A percentile compares a stretch with the other conserved stretches of the same genome.
Conservation (phyloP, 2,113 vertebrate species). For the Salminus brasiliensis region DNA sequence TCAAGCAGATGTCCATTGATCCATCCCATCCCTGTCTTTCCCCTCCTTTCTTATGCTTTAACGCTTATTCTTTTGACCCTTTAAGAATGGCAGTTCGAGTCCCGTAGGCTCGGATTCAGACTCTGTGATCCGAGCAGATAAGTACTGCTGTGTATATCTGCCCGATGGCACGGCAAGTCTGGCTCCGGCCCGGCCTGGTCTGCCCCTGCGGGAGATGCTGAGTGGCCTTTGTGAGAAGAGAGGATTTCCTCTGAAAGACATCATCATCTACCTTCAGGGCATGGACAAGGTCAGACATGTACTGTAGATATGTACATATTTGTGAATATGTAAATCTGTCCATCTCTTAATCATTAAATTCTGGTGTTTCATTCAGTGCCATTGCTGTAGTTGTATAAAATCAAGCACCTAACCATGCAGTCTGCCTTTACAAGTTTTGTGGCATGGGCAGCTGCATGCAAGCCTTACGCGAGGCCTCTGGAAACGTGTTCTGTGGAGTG, state of each 20-base stretch:
- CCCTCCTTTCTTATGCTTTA: neutral
- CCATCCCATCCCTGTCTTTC: neutral
- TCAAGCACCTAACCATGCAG: too few species aligned
- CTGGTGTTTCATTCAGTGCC: too few species aligned
- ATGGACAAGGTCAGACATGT: slow-evolving; percentile 78
- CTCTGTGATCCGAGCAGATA: slow-evolving; percentile 63
- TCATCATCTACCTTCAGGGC: slow-evolving; percentile 81
- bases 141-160: slow-evolving; percentile 85
- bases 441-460: too few species aligned
- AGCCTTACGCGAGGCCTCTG: too few species aligned
- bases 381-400: too few species aligned
- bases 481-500: too few species aligned
- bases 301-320: too few species aligned
- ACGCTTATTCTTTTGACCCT: neutral
- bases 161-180: slow-evolving; percentile 83
- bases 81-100: slow-evolving; percentile 69
- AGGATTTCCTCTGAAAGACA: slow-evolving; percentile 78
- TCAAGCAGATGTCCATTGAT: too few species aligned
- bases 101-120: slow-evolving; percentile 71
- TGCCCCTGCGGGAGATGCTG: slow-evolving; percentile 80
- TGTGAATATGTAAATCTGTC: too few species aligned
- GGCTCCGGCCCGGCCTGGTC: slow-evolving; percentile 70
- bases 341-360: too few species aligned
- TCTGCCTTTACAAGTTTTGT: too few species aligned
- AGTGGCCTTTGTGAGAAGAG: slow-evolving; percentile 83